Evolutionary conservation across 2,113 vertebrate genomes (phyloP).

Genomic region (Hemiscyllium ocellatum): DNA sequence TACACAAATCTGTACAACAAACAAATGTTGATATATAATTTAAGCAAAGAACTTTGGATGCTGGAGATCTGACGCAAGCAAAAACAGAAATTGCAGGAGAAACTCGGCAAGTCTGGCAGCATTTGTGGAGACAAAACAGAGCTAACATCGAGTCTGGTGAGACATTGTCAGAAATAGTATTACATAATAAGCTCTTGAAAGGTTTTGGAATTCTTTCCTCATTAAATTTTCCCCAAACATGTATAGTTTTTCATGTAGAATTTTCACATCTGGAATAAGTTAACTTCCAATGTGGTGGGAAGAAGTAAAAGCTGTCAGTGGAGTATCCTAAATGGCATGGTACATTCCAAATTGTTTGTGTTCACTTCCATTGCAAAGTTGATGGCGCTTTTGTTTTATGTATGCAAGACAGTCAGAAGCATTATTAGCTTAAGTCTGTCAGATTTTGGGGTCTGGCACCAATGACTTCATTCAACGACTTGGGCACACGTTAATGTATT

Average conservation of each 20-base stretch:
- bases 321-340: neutral
- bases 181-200: neutral
- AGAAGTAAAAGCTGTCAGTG: neutral
- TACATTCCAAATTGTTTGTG: neutral
- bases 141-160: no score
- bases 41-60: no score
- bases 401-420: neutral
- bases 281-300: neutral
- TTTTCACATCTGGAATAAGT: neutral
- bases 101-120: no score
- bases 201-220: neutral
- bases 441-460: neutral
- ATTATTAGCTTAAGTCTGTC: neutral
- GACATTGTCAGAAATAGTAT: no score
- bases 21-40: neutral
- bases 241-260: neutral
- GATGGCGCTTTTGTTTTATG: neutral
- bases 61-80: no score
- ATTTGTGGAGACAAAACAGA: no score
- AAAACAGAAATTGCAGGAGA: no score
- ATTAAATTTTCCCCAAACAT: neutral
- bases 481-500: neutral
- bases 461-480: neutral
- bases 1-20: neutral
- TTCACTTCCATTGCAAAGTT: neutral